Conservation (phyloP, 2,888 invertebrate species). For the Anodontia alba region DNA sequence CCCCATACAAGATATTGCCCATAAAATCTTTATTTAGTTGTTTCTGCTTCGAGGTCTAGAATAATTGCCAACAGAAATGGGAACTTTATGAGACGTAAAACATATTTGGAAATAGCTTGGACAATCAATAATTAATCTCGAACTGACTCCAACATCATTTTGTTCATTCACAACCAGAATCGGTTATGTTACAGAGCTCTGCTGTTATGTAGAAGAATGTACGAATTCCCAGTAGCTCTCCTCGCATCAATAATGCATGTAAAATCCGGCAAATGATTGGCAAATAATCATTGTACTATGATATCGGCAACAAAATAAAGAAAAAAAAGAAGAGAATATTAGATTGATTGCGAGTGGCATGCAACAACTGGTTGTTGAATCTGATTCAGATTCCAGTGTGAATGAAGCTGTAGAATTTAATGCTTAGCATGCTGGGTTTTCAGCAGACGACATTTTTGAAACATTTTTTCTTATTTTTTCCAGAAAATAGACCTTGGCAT, state of each 20-base stretch:
- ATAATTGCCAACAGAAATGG: conserved; percentile 44
- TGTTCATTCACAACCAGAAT: not conserved
- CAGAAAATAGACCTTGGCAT: no score
- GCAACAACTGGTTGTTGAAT: not conserved
- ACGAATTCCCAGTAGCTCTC: conserved; percentile 32
- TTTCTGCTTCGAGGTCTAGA: conserved; percentile 22
- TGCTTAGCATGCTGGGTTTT: no score
- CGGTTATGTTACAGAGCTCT: not conserved
- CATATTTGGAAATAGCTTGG: conserved; percentile 41
- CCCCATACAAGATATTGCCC: conserved; percentile 3
- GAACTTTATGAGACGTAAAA: conserved; percentile 53
- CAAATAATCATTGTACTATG: conserved; percentile 16
- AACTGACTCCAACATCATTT: conserved; percentile 5
- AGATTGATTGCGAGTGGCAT: not conserved
- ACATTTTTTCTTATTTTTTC: no score
- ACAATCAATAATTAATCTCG: conserved; percentile 58
- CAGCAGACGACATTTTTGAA: no score
- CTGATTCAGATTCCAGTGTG: no score
- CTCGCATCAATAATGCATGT: conserved; percentile 48
- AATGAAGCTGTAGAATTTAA: no score
- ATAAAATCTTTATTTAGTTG: conserved; percentile 23
- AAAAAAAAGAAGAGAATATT: conserved; percentile 5
- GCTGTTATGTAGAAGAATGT: not conserved
- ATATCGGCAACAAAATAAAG: not conserved
- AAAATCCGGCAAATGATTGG: conserved; percentile 36